Evolutionary conservation across 2,113 vertebrate species (phyloP).

Genomic region (Pomatostomus ruficeps): DNA sequence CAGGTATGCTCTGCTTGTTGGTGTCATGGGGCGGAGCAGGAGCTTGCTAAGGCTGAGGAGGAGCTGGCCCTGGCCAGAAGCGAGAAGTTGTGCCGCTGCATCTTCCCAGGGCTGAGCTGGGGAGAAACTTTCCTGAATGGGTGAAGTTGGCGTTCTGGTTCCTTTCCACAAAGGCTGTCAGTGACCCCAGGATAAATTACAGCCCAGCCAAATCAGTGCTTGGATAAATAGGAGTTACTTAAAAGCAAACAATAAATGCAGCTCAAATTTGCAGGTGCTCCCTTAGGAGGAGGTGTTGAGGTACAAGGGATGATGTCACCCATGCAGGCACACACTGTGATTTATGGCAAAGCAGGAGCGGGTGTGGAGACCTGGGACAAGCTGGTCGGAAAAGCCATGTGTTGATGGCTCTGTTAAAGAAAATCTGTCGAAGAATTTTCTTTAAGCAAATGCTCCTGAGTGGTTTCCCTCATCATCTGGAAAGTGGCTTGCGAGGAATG

Average conservation of each 20-base stretch:
- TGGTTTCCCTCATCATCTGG: background rate
- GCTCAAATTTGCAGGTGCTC: background rate
- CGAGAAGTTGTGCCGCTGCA: fast-evolving
- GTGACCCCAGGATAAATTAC: background rate
- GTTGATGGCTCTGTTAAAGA: background rate
- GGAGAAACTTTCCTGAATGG: background rate
- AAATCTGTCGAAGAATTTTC: background rate
- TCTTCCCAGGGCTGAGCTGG: background rate
- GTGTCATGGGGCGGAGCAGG: background rate
- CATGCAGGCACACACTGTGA: fast-evolving
- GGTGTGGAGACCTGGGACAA: background rate
- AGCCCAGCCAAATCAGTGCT: background rate
- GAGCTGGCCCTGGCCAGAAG: background rate
- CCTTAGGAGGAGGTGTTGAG: background rate
- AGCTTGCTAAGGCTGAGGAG: background rate
- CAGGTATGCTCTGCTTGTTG: fast-evolving
- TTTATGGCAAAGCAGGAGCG: background rate
- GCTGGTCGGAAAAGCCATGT: background rate
- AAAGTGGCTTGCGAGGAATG: background rate
- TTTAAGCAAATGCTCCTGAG: background rate
- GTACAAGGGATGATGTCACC: background rate
- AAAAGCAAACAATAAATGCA: background rate
- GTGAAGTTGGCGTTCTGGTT: background rate
- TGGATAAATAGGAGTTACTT: background rate
- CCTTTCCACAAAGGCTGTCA: background rate